These are phyloP conservation scores for Keiferia lycopersicella DNA, from an alignment of 2,888 invertebrate genomes.

Conservation along the genomic window DNA sequence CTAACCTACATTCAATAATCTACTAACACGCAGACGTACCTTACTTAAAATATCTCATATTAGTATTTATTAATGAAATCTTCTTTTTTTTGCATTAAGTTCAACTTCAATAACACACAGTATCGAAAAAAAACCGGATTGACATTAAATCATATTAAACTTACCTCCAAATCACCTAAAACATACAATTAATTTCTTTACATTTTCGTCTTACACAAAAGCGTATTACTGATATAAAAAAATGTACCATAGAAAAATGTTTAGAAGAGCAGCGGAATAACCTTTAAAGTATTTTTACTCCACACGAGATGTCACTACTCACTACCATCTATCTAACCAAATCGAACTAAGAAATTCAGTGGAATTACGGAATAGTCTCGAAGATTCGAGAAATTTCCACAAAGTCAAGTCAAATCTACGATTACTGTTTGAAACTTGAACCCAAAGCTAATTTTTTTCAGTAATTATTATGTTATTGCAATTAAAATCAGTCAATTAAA, in stretches of 20 bases:
- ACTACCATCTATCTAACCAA: constrained; percentile 31
- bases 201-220: too few species aligned
- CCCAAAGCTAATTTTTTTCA: not conserved
- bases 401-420: not conserved
- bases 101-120: too few species aligned
- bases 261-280: not conserved
- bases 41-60: too few species aligned
- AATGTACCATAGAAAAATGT: constrained; percentile 2
- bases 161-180: not conserved
- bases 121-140: too few species aligned
- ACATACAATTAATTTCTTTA: not conserved
- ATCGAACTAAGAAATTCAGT: too few species aligned
- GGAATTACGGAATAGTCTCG: constrained; percentile 52
- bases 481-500: not conserved
- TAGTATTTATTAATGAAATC: too few species aligned
- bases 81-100: too few species aligned
- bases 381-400: constrained; percentile 61
- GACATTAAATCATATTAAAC: too few species aligned
- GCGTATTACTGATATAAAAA: not conserved
- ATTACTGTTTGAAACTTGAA: not conserved
- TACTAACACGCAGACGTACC: too few species aligned
- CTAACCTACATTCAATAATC: too few species aligned
- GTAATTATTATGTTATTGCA: not conserved
- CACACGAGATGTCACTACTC: constrained; percentile 46
- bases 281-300: constrained; percentile 43